Percentiles rank a stretch among this genome's conserved stretches.
Conservation (phyloP, 2,888 invertebrate genomes). For the Dendrolimus houi region DNA sequence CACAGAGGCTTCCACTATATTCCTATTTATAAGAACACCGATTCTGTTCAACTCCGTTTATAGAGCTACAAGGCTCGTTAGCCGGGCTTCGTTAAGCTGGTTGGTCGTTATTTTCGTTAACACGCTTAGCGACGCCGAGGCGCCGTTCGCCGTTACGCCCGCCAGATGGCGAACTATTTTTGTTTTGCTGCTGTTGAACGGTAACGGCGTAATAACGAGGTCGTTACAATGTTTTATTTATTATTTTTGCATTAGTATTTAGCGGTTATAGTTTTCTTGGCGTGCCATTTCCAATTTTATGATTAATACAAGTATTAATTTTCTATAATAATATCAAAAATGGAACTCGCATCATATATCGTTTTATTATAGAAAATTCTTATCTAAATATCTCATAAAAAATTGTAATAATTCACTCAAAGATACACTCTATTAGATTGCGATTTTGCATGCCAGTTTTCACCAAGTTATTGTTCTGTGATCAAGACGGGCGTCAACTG, state of each 20-base stretch:
- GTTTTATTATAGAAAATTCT: no score
- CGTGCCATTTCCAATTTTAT: no score
- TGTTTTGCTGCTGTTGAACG: slow-evolving; percentile 14
- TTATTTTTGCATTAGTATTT: background rate
- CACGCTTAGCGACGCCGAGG: slow-evolving; percentile 21
- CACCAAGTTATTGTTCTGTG: no score
- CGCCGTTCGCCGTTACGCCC: slow-evolving; percentile 22
- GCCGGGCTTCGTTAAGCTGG: slow-evolving; percentile 25
- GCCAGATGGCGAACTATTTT: slow-evolving; percentile 45
- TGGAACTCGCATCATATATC: no score
- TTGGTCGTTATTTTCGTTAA: slow-evolving; percentile 55
- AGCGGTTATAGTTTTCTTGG: no score
- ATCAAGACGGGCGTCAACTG: no score
- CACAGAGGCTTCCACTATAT: slow-evolving; percentile 35
- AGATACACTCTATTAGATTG: no score
- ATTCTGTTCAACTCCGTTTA: slow-evolving; percentile 32
- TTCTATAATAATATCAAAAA: no score
- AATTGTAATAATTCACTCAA: no score
- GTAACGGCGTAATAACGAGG: slow-evolving; percentile 11
- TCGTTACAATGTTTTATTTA: background rate
- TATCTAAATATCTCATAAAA: no score
- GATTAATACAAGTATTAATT: no score
- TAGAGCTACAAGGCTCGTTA: slow-evolving; percentile 18
- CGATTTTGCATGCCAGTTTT: no score
- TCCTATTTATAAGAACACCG: slow-evolving; percentile 35